Base-by-base conservation (phyloP, 2,888 invertebrate species). In the Tyria jacobaeae region DNA sequence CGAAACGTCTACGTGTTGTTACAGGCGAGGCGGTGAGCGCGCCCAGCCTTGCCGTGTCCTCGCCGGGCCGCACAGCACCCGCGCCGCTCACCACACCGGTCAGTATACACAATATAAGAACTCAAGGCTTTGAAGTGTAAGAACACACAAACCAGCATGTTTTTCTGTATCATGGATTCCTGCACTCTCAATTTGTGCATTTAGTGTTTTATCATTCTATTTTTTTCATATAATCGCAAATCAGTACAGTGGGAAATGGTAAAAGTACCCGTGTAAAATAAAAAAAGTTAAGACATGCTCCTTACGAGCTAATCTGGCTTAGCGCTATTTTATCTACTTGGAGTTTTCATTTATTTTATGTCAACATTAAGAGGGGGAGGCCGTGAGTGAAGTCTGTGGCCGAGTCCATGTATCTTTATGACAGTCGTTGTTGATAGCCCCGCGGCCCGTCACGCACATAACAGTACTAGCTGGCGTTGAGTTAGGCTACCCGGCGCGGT, bases 11-110 rank as follows among this genome's bases (percentile, higher is more conserved):
- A 21, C 35, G 12, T 51, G 44, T 68, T 67, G 27, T 71, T 72
- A 21, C 76, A 79, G 78, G 76, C 47, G 79, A 78, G 53, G 81
- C 87, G 61, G 71, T 83, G 65, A 86, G 84, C 70, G 90, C 89
- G 57, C 85, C 88, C 49, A 82, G 86, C 69, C 74, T 87, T 60
- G 66, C 87, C 3, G 87, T 73, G 64, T 70, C 88, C 55, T 88
- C 90, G 27, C 88, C 90, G 9, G 82, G 81, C 35, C 82, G 91
- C 41, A 66, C 86, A 0, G 83, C 83, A 67, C 89, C 90, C 57
- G 86, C 88, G 80, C 85, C 91, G 15, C 84, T 88, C 53, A 60
- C 88, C 67, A 83, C 90, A 15, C 86, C 89, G 68, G 91, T 90
- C 60, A 70, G 84, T 81, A 68, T 31, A 4, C 6, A 27, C 6